Base-by-base conservation (phyloP, 2,888 invertebrate genomes). In the Theodoxus fluviatilis region DNA sequence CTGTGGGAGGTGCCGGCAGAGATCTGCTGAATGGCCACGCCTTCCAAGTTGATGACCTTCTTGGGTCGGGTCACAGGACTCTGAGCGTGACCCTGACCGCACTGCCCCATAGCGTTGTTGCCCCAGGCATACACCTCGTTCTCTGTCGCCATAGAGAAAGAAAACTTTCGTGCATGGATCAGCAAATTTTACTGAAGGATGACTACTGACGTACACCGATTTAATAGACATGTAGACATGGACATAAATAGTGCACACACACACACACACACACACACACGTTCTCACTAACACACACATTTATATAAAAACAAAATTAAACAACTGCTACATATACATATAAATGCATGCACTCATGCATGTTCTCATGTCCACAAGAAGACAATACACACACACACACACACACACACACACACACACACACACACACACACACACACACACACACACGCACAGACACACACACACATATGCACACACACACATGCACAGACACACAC, bases 1-100 rank as follows among this genome's bases (percentile, higher is more conserved):
- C 90, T 91, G 83, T 91, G 91, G 0, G 90, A 90, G 0, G 91
- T 91, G 69, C 91, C 91, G 47, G 91, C 91, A 68, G 91, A 91
- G 67, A 91, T 90, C 82, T 91, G 91, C 75, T 90, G 87, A 52
- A 91, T 88, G 57, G 86, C 85, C 1, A 89, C 86, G 0, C 89
- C 89, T 33, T 89, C 90, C 28, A 91, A 79, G 1, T 90, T 90
- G 35, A 89, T 81, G 0, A 91, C 90, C 80, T 89, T 90, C 57
- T 88, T 85, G 1, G 91, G 91, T 66, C 89, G 84, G 1, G 89
- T 88, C 3, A 91, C 87, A 3, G 91, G 91, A 72, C 90, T 90
- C 47, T 90, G 90, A 0, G 89, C 88, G 82, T 91, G 90, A 2
- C 91, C 91, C 77, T 90, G 90, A 0, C 91, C 91, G 84, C 91